Percentiles rank a stretch among this genome's conserved stretches.
Evolutionary conservation across 1,140 invertebrate species (phyloP).

Genomic region (Lepidurus apus): DNA sequence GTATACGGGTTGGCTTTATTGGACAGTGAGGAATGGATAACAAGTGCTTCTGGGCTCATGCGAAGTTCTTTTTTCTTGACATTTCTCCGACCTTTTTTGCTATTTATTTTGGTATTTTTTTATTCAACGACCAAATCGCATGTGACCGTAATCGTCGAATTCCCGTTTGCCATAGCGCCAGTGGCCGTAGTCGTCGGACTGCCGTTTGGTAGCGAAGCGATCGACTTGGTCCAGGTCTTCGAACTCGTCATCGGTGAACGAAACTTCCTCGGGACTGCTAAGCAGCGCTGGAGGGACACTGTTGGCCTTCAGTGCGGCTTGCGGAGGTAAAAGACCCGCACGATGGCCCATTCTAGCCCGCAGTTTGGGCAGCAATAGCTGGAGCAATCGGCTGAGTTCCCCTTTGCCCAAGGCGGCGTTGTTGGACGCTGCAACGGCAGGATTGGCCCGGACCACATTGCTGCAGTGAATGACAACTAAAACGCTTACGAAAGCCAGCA

Average conservation of each 20-base stretch:
- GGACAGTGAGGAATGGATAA: constrained; percentile 21
- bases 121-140: constrained; percentile 54
- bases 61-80: not conserved
- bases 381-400: not conserved
- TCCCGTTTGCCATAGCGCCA: constrained; percentile 55
- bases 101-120: not conserved
- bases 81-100: not conserved
- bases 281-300: not conserved
- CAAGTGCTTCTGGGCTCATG: not conserved
- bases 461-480: not conserved
- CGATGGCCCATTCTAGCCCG: constrained; percentile 1
- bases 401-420: not conserved
- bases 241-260: constrained; percentile 53
- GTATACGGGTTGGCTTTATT: constrained; percentile 3
- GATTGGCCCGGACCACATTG: not conserved
- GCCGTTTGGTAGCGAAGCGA: constrained; percentile 44
- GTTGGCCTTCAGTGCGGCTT: not conserved
- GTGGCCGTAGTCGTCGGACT: constrained; percentile 59
- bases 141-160: constrained; percentile 63
- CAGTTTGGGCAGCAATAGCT: not conserved
- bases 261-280: constrained; percentile 37
- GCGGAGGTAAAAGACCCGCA: not conserved
- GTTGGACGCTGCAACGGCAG: not conserved
- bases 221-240: constrained; percentile 44
- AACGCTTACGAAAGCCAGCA: not conserved